These are phyloP conservation scores for Ylistrum balloti DNA, from an alignment of 1,140 invertebrate genomes.

Conservation along the genomic window DNA sequence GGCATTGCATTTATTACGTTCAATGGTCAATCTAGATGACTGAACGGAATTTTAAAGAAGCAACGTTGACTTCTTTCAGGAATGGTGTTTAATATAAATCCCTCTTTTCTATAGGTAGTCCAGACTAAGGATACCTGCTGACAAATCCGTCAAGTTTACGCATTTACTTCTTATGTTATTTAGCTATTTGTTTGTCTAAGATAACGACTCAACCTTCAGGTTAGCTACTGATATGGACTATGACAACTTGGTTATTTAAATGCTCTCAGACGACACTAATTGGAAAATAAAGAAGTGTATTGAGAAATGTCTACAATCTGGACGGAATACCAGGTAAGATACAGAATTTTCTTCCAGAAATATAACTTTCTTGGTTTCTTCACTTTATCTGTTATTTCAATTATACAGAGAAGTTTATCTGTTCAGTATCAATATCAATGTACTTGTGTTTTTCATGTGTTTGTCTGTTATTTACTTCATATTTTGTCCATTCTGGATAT, in stretches of 20 bases:
- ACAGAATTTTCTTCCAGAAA: too few relatives aligned
- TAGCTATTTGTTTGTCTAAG: conserved; percentile 8
- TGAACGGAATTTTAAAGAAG: neutral
- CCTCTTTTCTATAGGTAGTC: neutral
- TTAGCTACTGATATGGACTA: neutral
- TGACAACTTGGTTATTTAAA: conserved; percentile 12
- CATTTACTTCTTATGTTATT: neutral
- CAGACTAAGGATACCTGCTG: neutral
- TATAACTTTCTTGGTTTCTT: too few relatives aligned
- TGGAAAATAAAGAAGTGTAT: conserved; percentile 1
- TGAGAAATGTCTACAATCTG: neutral
- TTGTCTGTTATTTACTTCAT: too few relatives aligned
- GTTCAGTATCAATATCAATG: too few relatives aligned
- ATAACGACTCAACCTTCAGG: neutral
- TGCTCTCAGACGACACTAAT: neutral
- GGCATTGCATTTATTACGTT: neutral
- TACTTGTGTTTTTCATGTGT: too few relatives aligned
- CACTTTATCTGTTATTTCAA: too few relatives aligned
- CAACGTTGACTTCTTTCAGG: neutral
- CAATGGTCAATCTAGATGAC: neutral
- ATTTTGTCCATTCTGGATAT: too few relatives aligned
- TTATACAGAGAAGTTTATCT: too few relatives aligned
- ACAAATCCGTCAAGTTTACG: neutral
- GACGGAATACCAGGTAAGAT: conserved; percentile 5
- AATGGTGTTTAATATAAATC: neutral